Conservation (phyloP, 1,140 invertebrate genomes). For the Penaeus japonicus region DNA sequence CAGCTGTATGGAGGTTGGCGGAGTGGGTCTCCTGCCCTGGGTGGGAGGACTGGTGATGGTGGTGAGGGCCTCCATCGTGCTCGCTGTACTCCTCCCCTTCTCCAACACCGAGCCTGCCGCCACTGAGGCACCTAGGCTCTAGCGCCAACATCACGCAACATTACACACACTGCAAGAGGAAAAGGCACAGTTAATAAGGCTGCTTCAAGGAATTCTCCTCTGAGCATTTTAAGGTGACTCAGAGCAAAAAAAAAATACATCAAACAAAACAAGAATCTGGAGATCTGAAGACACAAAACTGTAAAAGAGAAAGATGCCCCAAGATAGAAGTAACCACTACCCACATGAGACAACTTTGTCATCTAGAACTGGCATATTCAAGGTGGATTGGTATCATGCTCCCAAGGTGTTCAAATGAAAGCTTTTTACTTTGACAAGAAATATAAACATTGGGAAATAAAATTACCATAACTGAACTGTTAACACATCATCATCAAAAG, state of each 20-base stretch:
- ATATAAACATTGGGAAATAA: no score
- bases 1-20: not conserved
- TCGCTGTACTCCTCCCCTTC: slow-evolving; percentile 26
- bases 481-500: no score
- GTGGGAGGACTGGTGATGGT: not conserved
- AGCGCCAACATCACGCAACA: slow-evolving; percentile 50
- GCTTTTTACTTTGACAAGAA: no score
- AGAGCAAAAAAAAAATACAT: not conserved
- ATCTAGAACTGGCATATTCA: no score
- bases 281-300: not conserved
- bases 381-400: no score
- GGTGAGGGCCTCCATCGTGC: slow-evolving; percentile 30
- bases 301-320: no score
- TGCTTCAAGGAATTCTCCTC: not conserved
- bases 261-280: not conserved
- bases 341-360: no score
- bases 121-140: slow-evolving; percentile 13
- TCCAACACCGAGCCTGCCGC: slow-evolving; percentile 37
- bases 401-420: no score
- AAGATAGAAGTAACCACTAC: no score
- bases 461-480: no score
- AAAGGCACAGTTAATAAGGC: not conserved
- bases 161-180: slow-evolving; percentile 49
- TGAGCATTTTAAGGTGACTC: no score
- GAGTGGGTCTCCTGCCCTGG: slow-evolving; percentile 7